Percentiles rank a stretch among this genome's conserved stretches.
Evolutionary conservation across 2,113 vertebrate genomes (phyloP).

Genomic region (Mus pahari): DNA sequence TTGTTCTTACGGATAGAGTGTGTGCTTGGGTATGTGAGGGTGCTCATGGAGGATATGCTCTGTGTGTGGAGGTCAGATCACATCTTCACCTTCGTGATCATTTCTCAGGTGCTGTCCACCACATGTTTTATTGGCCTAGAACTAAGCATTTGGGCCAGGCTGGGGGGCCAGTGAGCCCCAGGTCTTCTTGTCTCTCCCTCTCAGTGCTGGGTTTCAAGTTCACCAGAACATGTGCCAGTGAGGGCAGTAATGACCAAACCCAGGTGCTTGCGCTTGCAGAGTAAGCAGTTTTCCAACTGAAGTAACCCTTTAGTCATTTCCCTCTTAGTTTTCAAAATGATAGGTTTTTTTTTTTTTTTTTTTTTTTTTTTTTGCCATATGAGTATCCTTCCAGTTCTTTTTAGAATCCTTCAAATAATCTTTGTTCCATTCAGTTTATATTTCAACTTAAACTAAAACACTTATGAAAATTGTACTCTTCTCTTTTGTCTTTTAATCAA

Average conservation of each 20-base stretch:
- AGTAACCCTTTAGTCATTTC: neutral
- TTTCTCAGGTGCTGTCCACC: neutral
- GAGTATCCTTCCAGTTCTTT: neutral
- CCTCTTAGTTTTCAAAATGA: neutral
- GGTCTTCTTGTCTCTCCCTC: neutral
- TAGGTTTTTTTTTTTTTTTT: neutral
- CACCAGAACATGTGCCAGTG: neutral
- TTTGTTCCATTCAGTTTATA: neutral
- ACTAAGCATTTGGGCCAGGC: neutral
- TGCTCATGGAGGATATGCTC: neutral
- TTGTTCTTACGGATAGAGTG: neutral
- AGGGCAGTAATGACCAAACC: neutral
- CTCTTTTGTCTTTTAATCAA: constrained; percentile 20
- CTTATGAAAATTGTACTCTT: neutral
- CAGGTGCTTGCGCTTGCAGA: neutral
- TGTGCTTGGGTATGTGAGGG: no score
- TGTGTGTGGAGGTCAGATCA: neutral
- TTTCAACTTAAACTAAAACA: constrained; percentile 44
- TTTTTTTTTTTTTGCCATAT: no score
- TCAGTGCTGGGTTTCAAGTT: neutral
- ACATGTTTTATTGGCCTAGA: neutral
- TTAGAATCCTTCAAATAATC: constrained; percentile 7
- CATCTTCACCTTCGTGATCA: neutral
- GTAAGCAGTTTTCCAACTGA: neutral
- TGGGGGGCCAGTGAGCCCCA: neutral